Base-by-base conservation (phyloP, 1,140 invertebrate genomes). In the Hylaeus anthracinus region DNA sequence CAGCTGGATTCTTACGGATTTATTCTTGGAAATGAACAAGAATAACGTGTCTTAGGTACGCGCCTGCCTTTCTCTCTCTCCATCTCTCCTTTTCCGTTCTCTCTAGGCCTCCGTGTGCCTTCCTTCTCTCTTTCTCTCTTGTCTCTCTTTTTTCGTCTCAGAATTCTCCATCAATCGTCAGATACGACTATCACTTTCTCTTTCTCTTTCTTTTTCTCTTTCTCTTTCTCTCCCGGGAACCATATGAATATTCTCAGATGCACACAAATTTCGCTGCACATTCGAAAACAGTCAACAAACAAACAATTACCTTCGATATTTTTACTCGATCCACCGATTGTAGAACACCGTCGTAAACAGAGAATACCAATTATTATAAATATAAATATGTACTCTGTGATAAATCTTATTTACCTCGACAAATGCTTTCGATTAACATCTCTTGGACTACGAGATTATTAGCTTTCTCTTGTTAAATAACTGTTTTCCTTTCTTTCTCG, bases 11-110 rank as follows among this genome's bases (percentile, higher is more conserved):
- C 81, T 79, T 83, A 76, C 76, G 71, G 71, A 82, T 83, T 76
- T 85, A 79, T 83, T 74, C 83, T 85, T 79, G 76, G 83, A 85
- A 84, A 70, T 72, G 69, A 78, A 71, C 75, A 69, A 83, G 81
- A 83, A 83, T 83, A 83, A 83, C 77, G 71, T 83, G 58, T 72
- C 81, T 83, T 79, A 83, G 76, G 82, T 78, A 82, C 80, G 73
- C 74, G 37, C 26, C 58, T 51, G 41, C 70, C 63, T 60, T 39
- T 61, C 72, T 51, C 9, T 43, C 26, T 70, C 26, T 45, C 53
- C 12, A 14, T 41, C 14, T 15, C 4, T 12, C 1, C 5, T 10
- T 10, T 41, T 51, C 48, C n/a, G 9, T 45, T 51, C 53, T 3
- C 12, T 55, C 41, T 39, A 41, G 45, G 3, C 67, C 65, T 69